These are phyloP conservation scores for Crioceris asparagi DNA, from an alignment of 2,888 invertebrate species.

Conservation along the genomic window DNA sequence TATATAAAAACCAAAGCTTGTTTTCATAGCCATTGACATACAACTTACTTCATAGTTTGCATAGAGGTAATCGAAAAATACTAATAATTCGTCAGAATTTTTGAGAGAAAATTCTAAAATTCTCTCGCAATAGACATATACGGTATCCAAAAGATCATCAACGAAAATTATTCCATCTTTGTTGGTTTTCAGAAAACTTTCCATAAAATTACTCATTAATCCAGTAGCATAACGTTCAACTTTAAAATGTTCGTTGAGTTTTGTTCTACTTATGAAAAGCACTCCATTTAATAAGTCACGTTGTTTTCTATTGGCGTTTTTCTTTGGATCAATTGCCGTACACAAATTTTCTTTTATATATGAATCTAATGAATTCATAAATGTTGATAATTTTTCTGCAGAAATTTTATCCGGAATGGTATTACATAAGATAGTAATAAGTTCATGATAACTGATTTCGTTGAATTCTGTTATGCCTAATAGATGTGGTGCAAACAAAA, in stretches of 20 bases:
- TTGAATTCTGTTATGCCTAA: no score
- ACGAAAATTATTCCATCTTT: conserved; percentile 16
- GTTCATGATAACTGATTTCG: no score
- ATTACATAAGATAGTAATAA: no score
- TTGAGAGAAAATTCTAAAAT: conserved; percentile 24
- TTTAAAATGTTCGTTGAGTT: conserved; percentile 6
- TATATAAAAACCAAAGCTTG: conserved; percentile 26
- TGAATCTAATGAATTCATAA: conserved; percentile 11
- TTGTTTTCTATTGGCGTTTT: conserved; percentile 22
- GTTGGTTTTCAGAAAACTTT: conserved; percentile 12
- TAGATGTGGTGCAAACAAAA: no score
- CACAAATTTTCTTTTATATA: conserved; percentile 15
- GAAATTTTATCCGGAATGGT: no score
- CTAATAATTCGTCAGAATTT: conserved; percentile 18
- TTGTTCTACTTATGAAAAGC: conserved; percentile 16
- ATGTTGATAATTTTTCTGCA: conserved; percentile 9
- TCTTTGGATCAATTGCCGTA: conserved; percentile 20
- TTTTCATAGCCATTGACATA: conserved; percentile 19
- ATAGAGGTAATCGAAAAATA: conserved; percentile 21
- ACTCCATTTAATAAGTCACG: conserved; percentile 27
- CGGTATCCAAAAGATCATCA: conserved; percentile 20
- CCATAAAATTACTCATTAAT: conserved; percentile 15
- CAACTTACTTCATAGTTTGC: conserved; percentile 18
- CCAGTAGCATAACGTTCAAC: conserved; percentile 10
- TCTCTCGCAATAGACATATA: conserved; percentile 14